Conservation (phyloP, 2,113 vertebrate genomes). For the Hypocryptadius cinnamomeus region DNA sequence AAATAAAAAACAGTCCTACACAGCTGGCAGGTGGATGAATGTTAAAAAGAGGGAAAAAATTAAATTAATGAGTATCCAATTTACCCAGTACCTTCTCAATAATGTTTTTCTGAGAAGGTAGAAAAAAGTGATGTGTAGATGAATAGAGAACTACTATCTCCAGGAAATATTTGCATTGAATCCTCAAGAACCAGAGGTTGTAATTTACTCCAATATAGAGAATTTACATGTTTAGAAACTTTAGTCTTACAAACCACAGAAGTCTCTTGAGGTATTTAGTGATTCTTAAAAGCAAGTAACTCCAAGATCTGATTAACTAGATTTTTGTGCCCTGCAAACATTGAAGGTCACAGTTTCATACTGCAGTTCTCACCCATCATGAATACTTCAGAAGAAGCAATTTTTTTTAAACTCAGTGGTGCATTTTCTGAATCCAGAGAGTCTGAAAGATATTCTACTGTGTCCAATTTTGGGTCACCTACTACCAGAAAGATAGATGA, state of each 20-base stretch:
- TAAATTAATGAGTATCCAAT: not conserved
- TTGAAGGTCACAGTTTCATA: not conserved
- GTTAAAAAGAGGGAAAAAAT: not conserved
- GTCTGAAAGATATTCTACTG: not conserved
- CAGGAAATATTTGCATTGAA: not conserved
- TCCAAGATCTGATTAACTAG: not conserved
- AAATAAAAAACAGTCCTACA: not conserved
- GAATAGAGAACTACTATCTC: not conserved
- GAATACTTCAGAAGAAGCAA: not conserved
- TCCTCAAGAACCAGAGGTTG: not conserved
- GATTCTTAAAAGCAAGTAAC: not conserved
- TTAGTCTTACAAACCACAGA: not conserved
- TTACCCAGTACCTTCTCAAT: not conserved
- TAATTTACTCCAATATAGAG: not conserved
- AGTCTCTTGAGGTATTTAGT: not conserved
- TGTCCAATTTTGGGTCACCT: not conserved
- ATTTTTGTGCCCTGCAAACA: not conserved
- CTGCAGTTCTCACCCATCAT: not conserved
- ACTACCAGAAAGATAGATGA: not conserved
- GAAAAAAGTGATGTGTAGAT: not conserved
- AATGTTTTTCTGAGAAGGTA: not conserved
- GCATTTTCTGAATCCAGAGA: not conserved
- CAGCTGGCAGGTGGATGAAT: not conserved
- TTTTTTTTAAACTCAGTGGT: not conserved
- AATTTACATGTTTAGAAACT: not conserved